Base-by-base conservation (phyloP, 2,797 vertebrate species). In the Eulemur rubriventer region DNA sequence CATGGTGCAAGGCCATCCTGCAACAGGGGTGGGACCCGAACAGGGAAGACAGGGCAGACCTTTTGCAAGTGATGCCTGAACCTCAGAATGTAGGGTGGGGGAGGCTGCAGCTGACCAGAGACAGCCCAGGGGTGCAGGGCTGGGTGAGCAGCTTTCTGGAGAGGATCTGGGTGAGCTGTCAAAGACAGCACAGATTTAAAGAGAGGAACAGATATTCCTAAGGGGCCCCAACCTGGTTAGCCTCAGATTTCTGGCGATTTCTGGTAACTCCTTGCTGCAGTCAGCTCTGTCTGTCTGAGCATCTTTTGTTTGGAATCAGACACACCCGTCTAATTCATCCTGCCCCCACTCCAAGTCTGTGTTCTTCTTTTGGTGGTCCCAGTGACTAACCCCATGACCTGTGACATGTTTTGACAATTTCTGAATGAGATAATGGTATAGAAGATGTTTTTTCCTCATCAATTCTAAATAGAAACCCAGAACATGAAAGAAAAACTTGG, bases 1-100 rank as follows among this genome's bases (percentile, higher is more conserved):
- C 2, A 11, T 1, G 30, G 16, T 22, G 24, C 14, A 10, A 35
- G 6, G 72, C 12, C 13, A 8, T 30, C 1, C 5, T 6, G n/a
- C 55, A 26, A 7, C n/a, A 18, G 38, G 26, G 28, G 18, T 73
- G 52, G 76, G 50, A 57, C 2, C 18, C 0, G 33, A 26, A 6
- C 50, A 38, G 22, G 2, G 8, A 24, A 57, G 7, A 43, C 4
- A 4, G 38, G 18, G 38, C 46, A 7, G 5, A 43, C 30, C 52
- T 26, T 14, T 10, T 2, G 57, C 33, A n/a, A 55, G 52, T 28
- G 61, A 46, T 0, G 30, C 16, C 35, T 24, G 16, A 30, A 3
- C 5, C 52, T 76, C 0, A 1, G 43, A 65, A 26, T 24, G 6
- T 11, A 41, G 17, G 63, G 33, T 67, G 17, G 63, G 33, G 13